Conservation (phyloP, 2,797 vertebrate species). For the Masticophis lateralis region DNA sequence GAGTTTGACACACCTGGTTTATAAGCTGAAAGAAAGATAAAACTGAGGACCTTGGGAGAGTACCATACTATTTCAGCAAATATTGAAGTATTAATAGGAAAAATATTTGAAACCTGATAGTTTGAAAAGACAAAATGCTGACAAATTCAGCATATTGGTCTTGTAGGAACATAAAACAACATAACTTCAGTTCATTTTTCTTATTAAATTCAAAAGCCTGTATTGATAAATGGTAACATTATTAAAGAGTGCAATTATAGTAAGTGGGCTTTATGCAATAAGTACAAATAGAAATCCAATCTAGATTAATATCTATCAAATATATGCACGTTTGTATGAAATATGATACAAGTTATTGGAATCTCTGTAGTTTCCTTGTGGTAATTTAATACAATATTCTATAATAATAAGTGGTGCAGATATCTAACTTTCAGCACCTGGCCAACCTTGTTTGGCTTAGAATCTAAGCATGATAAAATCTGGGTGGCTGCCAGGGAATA, state of each 20-base stretch:
- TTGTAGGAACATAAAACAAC: neutral
- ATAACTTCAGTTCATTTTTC: neutral
- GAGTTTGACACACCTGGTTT: neutral
- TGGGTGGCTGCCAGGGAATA: neutral
- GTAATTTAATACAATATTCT: neutral
- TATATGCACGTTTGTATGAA: neutral
- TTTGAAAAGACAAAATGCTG: neutral
- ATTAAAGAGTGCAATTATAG: neutral
- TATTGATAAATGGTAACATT: neutral
- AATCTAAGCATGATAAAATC: neutral
- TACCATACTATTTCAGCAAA: neutral
- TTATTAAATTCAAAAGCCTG: neutral
- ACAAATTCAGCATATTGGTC: neutral
- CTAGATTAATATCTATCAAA: neutral
- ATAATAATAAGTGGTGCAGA: neutral
- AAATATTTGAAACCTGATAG: neutral
- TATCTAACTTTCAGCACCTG: neutral
- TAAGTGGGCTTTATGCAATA: neutral
- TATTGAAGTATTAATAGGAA: neutral
- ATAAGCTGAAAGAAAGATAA: neutral
- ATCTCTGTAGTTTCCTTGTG: neutral
- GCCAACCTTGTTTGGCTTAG: neutral
- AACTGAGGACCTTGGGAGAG: neutral
- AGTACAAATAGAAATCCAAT: neutral
- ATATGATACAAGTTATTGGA: neutral